Conservation (phyloP, 2,797 vertebrate species). For the Cheirogaleus major region DNA sequence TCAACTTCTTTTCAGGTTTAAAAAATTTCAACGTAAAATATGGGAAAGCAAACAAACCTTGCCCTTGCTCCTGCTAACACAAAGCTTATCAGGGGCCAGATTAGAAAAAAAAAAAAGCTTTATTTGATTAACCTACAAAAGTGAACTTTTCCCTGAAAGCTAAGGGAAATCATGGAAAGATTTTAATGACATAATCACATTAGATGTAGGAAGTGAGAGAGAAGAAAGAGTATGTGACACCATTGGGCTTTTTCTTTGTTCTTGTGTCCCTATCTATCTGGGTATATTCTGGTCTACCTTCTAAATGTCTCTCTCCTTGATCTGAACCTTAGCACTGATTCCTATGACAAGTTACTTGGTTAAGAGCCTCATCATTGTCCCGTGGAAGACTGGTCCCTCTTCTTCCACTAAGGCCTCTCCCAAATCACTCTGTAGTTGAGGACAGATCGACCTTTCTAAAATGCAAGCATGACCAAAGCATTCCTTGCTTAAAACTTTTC, state of each 20-base stretch:
- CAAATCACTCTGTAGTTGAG: not conserved
- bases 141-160: constrained; percentile 29
- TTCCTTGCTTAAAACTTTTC: not conserved
- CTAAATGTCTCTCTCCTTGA: not conserved
- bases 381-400: not conserved
- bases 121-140: constrained; percentile 18
- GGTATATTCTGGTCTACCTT: not conserved
- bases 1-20: not conserved
- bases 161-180: constrained; percentile 28
- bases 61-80: not conserved
- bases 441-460: not conserved
- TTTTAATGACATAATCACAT: not conserved
- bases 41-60: constrained; percentile 23
- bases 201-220: not conserved
- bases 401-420: not conserved
- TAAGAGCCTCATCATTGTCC: not conserved
- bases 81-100: not conserved
- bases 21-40: constrained; percentile 22
- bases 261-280: not conserved
- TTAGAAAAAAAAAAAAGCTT: not conserved
- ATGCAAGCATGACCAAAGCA: not conserved
- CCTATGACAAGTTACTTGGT: not conserved
- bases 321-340: not conserved
- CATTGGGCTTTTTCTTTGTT: not conserved
- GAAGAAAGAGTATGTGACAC: not conserved